Conservation (phyloP, 2,113 vertebrate species). For the Trichomycterus rosablanca region DNA sequence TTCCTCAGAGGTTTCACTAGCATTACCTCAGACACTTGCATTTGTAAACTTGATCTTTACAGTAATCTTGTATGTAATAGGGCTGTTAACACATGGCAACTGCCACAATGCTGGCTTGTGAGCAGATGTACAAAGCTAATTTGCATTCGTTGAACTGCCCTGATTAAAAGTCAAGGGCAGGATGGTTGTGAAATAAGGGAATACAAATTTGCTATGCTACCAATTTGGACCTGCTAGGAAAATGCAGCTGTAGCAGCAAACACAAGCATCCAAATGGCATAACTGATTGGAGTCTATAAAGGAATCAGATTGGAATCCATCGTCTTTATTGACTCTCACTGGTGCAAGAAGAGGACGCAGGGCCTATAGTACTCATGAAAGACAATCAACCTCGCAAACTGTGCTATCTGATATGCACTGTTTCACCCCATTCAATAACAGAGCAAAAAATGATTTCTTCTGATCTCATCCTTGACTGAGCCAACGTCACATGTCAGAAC, state of each 20-base stretch:
- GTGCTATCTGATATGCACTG: no score
- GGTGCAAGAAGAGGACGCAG: no score
- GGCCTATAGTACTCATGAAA: no score
- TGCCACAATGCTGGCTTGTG: constrained; percentile 3
- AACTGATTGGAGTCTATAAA: constrained; percentile 1
- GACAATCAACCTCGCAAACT: no score
- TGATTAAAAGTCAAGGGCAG: constrained; percentile 37
- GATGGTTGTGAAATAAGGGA: constrained; percentile 7
- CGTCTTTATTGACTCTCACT: neutral
- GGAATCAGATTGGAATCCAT: neutral
- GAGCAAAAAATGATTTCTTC: no score
- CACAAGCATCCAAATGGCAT: constrained; percentile 5
- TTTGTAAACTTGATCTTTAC: constrained; percentile 34
- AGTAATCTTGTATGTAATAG: constrained; percentile 13
- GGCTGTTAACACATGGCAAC: constrained; percentile 27
- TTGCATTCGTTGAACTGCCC: constrained; percentile 27
- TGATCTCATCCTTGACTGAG: no score
- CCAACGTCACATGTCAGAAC: no score
- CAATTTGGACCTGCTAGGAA: constrained; percentile 5
- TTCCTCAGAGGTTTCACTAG: constrained; percentile 21
- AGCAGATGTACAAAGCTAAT: constrained; percentile 30
- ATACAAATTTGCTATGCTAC: constrained; percentile 10
- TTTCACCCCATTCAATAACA: no score
- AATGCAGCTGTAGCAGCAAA: neutral
- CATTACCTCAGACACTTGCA: constrained; percentile 22